Evolutionary conservation across 2,797 vertebrate species (phyloP).

Genomic region (Nannoperca australis): DNA sequence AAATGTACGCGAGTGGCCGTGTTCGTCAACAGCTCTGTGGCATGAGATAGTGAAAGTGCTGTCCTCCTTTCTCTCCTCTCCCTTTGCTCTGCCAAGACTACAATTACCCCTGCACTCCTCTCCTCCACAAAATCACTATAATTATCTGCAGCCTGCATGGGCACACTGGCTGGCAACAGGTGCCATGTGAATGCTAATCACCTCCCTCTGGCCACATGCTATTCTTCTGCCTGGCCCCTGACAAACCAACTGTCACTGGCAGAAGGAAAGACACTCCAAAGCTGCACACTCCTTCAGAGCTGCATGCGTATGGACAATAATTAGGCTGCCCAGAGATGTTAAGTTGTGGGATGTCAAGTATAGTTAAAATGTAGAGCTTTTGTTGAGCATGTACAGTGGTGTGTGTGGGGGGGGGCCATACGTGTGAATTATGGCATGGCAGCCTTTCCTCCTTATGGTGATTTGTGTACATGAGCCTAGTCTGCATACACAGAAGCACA

Average conservation of each 20-base stretch:
- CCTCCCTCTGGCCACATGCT: constrained; percentile 72
- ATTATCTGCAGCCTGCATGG: constrained; percentile 85
- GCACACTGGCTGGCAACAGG: constrained; percentile 86
- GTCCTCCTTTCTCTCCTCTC: constrained; percentile 70
- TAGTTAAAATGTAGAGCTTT: constrained; percentile 63
- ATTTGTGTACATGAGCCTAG: constrained; percentile 29
- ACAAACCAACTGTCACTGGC: constrained; percentile 78
- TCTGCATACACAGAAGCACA: constrained; percentile 34
- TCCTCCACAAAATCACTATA: constrained; percentile 86
- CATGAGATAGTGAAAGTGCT: constrained; percentile 71
- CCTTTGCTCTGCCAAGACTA: constrained; percentile 82
- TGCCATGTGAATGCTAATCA: constrained; percentile 86
- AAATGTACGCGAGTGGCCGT: constrained; percentile 10
- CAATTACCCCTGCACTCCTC: constrained; percentile 85
- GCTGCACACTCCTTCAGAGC: constrained; percentile 64
- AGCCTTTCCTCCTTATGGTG: constrained; percentile 38
- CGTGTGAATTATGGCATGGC: constrained; percentile 43
- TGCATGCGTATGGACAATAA: constrained; percentile 71
- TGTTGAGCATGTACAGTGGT: constrained; percentile 31
- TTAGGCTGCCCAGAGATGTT: constrained; percentile 70
- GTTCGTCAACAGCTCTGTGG: constrained; percentile 62
- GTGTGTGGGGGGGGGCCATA: constrained; percentile 7
- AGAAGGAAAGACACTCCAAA: constrained; percentile 68
- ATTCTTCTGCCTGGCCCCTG: constrained; percentile 75
- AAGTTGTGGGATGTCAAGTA: constrained; percentile 73